A percentile compares a stretch with the other conserved stretches of the same genome.
Evolutionary conservation across 2,888 invertebrate species (phyloP).

Genomic region (Aporophyla nigra): DNA sequence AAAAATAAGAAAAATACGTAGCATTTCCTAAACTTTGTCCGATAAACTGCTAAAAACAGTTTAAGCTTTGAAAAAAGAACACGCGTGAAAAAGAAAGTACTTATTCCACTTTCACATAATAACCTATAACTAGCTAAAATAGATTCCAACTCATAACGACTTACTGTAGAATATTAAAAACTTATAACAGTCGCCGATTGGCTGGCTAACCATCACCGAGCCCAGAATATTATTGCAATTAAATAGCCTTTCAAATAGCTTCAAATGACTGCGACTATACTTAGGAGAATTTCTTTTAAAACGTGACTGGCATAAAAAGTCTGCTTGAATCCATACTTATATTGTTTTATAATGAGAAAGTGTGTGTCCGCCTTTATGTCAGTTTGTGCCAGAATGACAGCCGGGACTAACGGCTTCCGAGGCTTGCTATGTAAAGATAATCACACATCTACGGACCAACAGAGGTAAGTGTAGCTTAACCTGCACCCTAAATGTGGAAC

Average conservation of each 20-base stretch:
- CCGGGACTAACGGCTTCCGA: too few species aligned
- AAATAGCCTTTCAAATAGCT: slow-evolving; percentile 10
- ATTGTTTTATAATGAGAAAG: background rate
- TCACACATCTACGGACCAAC: too few species aligned
- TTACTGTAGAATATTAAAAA: background rate
- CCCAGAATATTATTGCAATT: background rate
- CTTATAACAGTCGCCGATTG: background rate
- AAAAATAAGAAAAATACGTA: too few species aligned
- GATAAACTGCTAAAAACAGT: too few species aligned
- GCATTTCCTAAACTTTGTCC: too few species aligned
- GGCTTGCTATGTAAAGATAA: too few species aligned
- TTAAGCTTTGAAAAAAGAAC: too few species aligned
- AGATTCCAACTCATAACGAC: background rate
- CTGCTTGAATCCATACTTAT: background rate
- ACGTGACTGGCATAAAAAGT: slow-evolving; percentile 7
- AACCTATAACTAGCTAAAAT: background rate
- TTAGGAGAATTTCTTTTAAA: slow-evolving; percentile 1
- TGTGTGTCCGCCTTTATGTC: background rate
- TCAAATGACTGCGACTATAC: slow-evolving; percentile 1
- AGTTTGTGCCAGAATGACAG: background rate
- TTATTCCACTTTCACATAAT: background rate
- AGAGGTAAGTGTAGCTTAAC: too few species aligned
- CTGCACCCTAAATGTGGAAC: too few species aligned
- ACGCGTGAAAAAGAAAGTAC: too few species aligned
- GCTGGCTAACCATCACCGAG: background rate